Conservation (phyloP, 2,888 invertebrate genomes). For the Nephrotoma flavescens region DNA sequence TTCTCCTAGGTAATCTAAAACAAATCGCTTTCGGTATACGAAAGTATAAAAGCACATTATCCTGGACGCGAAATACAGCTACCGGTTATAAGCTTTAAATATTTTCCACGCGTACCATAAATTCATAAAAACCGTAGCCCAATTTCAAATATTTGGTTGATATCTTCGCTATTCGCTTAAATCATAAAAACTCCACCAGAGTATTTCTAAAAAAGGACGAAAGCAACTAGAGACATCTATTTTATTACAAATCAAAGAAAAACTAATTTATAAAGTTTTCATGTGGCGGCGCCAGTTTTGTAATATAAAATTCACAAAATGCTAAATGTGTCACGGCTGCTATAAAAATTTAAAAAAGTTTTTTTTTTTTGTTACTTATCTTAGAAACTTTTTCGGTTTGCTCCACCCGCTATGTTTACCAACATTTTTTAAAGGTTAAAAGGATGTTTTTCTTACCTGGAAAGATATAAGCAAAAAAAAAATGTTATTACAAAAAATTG, state of each 20-base stretch:
- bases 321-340: neutral
- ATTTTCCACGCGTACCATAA: neutral
- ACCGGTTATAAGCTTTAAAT: neutral
- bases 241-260: neutral
- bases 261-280: neutral
- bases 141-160: neutral
- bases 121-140: neutral
- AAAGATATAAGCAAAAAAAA: neutral
- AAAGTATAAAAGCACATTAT: too few relatives aligned
- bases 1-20: neutral
- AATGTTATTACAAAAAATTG: neutral
- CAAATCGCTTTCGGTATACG: too few relatives aligned
- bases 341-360: neutral
- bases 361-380: neutral
- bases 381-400: neutral
- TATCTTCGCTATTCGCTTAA: neutral
- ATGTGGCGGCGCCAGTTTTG: neutral
- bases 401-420: neutral
- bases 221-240: neutral
- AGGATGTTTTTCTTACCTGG: neutral
- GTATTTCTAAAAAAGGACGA: neutral
- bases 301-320: neutral
- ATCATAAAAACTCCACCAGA: neutral
- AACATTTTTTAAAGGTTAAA: neutral
- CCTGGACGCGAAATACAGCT: too few relatives aligned